Evolutionary conservation across 2,797 vertebrate genomes (phyloP).

Genomic region (Okamejei kenojei): DNA sequence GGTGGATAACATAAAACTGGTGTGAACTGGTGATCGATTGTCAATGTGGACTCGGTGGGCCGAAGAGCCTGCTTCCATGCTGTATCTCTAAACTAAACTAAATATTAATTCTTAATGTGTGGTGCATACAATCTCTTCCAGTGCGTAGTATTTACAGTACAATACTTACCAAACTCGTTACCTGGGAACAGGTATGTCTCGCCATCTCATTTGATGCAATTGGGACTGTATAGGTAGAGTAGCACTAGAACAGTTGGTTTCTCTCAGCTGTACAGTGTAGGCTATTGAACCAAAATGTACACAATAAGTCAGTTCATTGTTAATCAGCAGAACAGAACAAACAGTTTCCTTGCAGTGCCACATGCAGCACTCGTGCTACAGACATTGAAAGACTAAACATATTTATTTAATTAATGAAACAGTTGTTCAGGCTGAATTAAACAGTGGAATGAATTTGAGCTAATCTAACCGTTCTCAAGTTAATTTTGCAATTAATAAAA

Average conservation of each 20-base stretch:
- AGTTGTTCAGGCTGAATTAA: not conserved
- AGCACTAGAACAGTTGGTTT: not conserved
- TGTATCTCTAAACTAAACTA: no score
- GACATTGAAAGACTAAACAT: not conserved
- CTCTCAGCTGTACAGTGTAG: not conserved
- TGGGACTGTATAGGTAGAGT: not conserved
- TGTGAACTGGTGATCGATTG: no score
- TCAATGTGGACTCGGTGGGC: no score
- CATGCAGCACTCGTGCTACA: not conserved
- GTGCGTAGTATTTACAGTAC: not conserved
- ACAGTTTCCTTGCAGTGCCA: not conserved
- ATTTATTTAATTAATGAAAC: not conserved
- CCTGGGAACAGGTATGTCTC: not conserved
- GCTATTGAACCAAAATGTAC: not conserved
- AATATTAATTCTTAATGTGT: no score
- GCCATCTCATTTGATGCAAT: not conserved
- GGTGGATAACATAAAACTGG: no score
- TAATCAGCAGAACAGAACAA: not conserved
- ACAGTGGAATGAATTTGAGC: not conserved
- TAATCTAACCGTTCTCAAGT: not conserved
- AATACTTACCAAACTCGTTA: slow-evolving; percentile 3
- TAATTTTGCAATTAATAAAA: not conserved
- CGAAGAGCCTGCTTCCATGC: no score
- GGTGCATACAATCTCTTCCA: no score
- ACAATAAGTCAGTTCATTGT: not conserved